Conservation (phyloP, 1,140 invertebrate species). For the Augochlora pura region DNA sequence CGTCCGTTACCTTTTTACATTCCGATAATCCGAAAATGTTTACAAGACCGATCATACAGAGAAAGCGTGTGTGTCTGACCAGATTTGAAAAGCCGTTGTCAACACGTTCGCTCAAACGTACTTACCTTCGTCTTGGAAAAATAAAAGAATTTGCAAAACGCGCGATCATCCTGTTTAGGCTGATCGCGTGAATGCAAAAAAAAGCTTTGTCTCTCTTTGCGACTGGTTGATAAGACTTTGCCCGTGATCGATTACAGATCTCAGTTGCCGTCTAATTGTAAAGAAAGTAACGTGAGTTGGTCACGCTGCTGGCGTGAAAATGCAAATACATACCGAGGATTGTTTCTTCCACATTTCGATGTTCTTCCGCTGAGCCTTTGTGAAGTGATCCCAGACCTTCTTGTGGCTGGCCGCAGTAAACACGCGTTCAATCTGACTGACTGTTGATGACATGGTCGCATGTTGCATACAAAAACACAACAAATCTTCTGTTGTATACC, state of each 20-base stretch:
- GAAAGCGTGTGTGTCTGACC: conserved; percentile 72
- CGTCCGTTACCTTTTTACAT: conserved; percentile 64
- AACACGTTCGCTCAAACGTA: conserved; percentile 5
- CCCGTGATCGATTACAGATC: conserved; percentile 12
- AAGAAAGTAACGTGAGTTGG: conserved; percentile 47
- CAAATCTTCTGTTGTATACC: conserved; percentile 80
- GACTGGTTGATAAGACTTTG: conserved; percentile 33
- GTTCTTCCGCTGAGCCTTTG: conserved; percentile 98
- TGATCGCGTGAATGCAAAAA: conserved; percentile 53
- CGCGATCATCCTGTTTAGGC: conserved; percentile 5
- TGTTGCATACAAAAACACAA: conserved; percentile 81
- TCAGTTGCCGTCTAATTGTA: conserved; percentile 36
- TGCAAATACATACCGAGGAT: conserved; percentile 91
- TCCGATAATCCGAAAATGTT: conserved; percentile 63
- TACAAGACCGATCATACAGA: conserved; percentile 55
- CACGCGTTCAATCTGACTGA: conserved; percentile 98
- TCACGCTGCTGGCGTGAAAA: conserved; percentile 69
- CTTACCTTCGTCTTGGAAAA: conserved; percentile 48
- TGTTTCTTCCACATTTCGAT: conserved; percentile 99
- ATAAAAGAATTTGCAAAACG: conserved; percentile 46
- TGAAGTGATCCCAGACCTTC: conserved; percentile 99
- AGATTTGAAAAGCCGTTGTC: conserved; percentile 37
- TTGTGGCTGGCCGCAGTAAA: conserved; percentile 96
- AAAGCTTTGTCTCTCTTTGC: conserved; percentile 39
- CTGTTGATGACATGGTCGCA: conserved; percentile 84